Conservation (phyloP, 2,113 vertebrate species). For the Solea senegalensis region DNA sequence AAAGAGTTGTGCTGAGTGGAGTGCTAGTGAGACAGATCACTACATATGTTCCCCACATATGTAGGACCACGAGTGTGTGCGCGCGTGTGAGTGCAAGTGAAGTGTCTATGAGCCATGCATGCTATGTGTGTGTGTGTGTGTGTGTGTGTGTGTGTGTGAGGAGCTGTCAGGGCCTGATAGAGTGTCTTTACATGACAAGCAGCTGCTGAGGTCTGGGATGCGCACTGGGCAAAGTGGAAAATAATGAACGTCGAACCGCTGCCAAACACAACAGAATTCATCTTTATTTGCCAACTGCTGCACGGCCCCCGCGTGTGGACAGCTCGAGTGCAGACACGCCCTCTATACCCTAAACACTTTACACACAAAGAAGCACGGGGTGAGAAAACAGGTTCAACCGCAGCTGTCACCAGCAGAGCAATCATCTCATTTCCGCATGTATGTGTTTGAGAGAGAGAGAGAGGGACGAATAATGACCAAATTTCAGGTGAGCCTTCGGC, state of each 20-base stretch:
- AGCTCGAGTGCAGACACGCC: constrained; percentile 78
- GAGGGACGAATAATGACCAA: background rate
- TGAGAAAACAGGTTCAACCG: constrained; percentile 47
- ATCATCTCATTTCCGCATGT: constrained; percentile 14
- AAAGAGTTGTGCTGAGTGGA: constrained; percentile 58
- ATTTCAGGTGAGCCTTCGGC: background rate
- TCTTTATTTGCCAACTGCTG: constrained; percentile 94
- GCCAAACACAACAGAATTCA: constrained; percentile 91
- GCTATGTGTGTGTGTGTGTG: constrained; percentile 37
- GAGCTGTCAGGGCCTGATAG: constrained; percentile 95
- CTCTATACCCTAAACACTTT: constrained; percentile 46
- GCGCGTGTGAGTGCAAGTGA: constrained; percentile 33
- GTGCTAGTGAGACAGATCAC: constrained; percentile 76
- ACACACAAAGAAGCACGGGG: constrained; percentile 21
- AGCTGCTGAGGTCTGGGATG: constrained; percentile 93
- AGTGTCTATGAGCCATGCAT: constrained; percentile 67
- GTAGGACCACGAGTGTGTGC: constrained; percentile 36
- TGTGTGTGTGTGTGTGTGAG: constrained; percentile 68
- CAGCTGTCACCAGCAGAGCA: constrained; percentile 43
- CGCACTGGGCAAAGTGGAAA: constrained; percentile 87
- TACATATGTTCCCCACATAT: constrained; percentile 79
- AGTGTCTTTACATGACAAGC: constrained; percentile 93
- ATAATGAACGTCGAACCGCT: constrained; percentile 87
- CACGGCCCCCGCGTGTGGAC: constrained; percentile 79
- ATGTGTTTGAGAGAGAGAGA: background rate